These are phyloP conservation scores for Mythimna impura DNA, from an alignment of 2,888 invertebrate genomes.

Conservation along the genomic window DNA sequence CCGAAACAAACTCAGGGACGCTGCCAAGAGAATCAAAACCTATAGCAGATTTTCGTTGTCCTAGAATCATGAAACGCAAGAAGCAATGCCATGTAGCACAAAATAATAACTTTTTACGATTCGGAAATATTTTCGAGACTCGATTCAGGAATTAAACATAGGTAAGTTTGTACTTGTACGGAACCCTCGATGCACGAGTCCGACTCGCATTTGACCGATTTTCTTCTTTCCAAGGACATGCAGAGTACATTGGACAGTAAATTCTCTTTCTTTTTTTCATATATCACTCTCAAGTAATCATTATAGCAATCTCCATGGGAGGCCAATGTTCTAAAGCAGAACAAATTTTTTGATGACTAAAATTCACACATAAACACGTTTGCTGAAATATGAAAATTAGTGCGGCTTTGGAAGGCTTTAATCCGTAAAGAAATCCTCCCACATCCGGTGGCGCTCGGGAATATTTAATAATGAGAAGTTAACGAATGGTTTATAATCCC, in stretches of 20 bases:
- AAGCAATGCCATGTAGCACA: too few species aligned
- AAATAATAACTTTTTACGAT: too few species aligned
- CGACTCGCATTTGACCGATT: too few species aligned
- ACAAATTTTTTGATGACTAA: conserved; percentile 35
- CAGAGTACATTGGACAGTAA: neutral
- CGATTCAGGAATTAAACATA: too few species aligned
- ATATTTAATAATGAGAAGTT: conserved; percentile 67
- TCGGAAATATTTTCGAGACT: too few species aligned
- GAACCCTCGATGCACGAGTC: too few species aligned
- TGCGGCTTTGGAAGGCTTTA: conserved; percentile 62
- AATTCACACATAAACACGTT: conserved; percentile 45
- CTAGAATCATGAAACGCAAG: too few species aligned
- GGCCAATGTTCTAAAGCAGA: conserved; percentile 14
- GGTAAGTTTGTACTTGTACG: too few species aligned
- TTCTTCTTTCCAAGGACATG: too few species aligned
- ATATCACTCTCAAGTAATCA: neutral
- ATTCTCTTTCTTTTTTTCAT: neutral
- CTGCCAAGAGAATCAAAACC: too few species aligned
- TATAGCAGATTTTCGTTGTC: too few species aligned
- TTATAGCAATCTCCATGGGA: conserved; percentile 18
- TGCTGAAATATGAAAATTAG: conserved; percentile 63
- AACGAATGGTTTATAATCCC: conserved; percentile 79
- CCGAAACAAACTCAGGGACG: too few species aligned
- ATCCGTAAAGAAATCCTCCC: conserved; percentile 72
- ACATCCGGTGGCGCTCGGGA: conserved; percentile 84